phyloP scores from a whole-genome alignment of 2,113 vertebrate genomes.

The Aphyosemion australe region DNA sequence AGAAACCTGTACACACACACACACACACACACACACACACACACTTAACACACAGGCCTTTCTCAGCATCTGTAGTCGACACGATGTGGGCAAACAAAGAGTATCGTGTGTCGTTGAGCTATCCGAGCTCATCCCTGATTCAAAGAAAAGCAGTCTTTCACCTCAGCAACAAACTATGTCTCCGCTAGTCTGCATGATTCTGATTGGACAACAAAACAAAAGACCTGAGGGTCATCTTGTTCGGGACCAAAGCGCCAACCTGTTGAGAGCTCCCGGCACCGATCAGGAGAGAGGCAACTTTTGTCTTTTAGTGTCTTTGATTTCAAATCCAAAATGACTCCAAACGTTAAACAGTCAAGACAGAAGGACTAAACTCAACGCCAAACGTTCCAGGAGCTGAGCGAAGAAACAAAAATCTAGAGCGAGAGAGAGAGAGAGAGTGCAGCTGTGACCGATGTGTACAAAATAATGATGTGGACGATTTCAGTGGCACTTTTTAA shows the following conservation, averaged over 20 bases:
- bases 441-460: slow-evolving; percentile 2
- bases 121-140: slow-evolving; percentile 71
- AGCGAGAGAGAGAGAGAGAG: slow-evolving; percentile 3
- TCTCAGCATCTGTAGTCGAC: slow-evolving; percentile 59
- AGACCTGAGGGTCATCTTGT: slow-evolving; percentile 9
- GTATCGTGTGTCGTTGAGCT: slow-evolving; percentile 54
- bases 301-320: slow-evolving; percentile 55
- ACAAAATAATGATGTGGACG: slow-evolving; percentile 30
- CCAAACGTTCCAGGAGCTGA: slow-evolving; percentile 15
- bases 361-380: slow-evolving; percentile 36
- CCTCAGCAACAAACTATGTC: slow-evolving; percentile 36
- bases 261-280: background rate
- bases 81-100: slow-evolving; percentile 38
- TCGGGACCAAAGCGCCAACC: background rate
- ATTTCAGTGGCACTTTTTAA: slow-evolving; percentile 8
- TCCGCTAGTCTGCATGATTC: slow-evolving; percentile 44
- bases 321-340: slow-evolving; percentile 42
- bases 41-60: slow-evolving; percentile 27
- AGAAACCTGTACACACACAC: slow-evolving; percentile 50
- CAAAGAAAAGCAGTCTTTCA: slow-evolving; percentile 60
- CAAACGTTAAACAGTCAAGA: slow-evolving; percentile 49
- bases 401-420: slow-evolving; percentile 33
- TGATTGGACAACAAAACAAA: slow-evolving; percentile 4
- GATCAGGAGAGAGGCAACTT: slow-evolving; percentile 12
- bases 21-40: slow-evolving; percentile 1